Conservation (phyloP, 2,888 invertebrate genomes). For the Malthinus flaveolus region DNA sequence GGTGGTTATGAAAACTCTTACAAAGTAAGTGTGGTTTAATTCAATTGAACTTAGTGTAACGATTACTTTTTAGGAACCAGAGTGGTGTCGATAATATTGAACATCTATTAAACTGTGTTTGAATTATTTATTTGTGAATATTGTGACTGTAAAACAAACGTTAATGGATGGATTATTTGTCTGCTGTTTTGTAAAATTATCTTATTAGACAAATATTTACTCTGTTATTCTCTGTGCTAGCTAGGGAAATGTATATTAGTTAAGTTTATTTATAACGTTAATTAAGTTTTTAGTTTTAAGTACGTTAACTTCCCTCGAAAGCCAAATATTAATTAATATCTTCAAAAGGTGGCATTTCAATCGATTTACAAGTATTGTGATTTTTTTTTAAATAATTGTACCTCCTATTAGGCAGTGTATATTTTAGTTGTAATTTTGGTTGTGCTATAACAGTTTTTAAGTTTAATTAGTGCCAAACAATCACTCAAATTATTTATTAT, state of each 20-base stretch:
- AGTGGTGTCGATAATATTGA: conserved; percentile 37
- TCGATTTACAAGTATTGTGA: conserved; percentile 15
- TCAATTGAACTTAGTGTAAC: not conserved
- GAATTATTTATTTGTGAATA: conserved; percentile 19
- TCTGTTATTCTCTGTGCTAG: conserved; percentile 3
- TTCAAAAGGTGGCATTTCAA: conserved; percentile 13
- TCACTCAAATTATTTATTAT: not conserved
- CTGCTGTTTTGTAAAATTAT: conserved; percentile 2
- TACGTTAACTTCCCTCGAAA: conserved; percentile 8
- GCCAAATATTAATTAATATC: conserved; percentile 22
- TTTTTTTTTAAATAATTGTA: conserved; percentile 3
- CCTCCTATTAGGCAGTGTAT: conserved; percentile 11
- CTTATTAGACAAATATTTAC: conserved; percentile 10
- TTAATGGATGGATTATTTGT: not conserved
- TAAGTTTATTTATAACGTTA: conserved; percentile 3
- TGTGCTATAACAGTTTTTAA: conserved; percentile 16
- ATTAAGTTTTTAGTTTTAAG: conserved; percentile 1
- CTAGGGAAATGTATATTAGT: not conserved
- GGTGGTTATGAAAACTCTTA: conserved; percentile 78
- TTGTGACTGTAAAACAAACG: conserved; percentile 15
- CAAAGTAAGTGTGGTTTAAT: conserved; percentile 42
- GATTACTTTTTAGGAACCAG: conserved; percentile 29
- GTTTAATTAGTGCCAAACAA: conserved; percentile 23
- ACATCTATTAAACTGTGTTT: not conserved
- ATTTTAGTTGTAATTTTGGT: conserved; percentile 10